Evolutionary conservation across 2,888 invertebrate species (phyloP), one percentile per base, ranked within the genome.

Genomic region (Endomychus coccineus): DNA sequence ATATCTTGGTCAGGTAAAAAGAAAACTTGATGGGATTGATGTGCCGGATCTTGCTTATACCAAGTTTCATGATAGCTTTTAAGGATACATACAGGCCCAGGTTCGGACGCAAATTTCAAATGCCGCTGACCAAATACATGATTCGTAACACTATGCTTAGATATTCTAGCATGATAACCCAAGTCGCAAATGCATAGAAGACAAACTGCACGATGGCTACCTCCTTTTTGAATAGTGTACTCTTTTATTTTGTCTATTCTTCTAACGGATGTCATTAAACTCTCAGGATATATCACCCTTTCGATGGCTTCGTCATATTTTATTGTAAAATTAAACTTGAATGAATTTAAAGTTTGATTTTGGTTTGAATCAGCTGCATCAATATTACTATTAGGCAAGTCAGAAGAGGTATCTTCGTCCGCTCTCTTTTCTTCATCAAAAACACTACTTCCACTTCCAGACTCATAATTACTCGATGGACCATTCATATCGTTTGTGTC

Each of bases 1-100:
- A 3, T 7, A n/a, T 23, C 25, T 9, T 33, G 15, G 11, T 45
- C 39, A 9, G 55, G 53, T 11, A 40, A 32, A 37, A 60, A 58
- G 44, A 52, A 53, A 7, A 54, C 46, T 46, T 59, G 60, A 39
- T 59, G 59, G 4, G 55, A 50, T 36, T 61, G 61, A 40, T 49
- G 49, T 3, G 22, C 14, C 1, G 36, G 21, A 11, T 59, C 59
- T 34, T 52, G 46, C 27, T 43, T 50, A 4, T 45, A 34, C 49
- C 57, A 61, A 21, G 43, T 39, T 13, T 52, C 48, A 39, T 61
- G 61, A 32, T 55, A 61, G 11, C 39, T 43, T 21, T 35, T 33
- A n/a, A 58, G 29, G 9, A 36, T 34, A 13, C 36, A 27, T 4
- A 46, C 4, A 22, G 40, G 37, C 7, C 7, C 10, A 2, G 27